A percentile compares a stretch with the other conserved stretches of the same genome.
Evolutionary conservation across 2,888 invertebrate genomes (phyloP).

Genomic region (Scrobipalpa atriplicella): DNA sequence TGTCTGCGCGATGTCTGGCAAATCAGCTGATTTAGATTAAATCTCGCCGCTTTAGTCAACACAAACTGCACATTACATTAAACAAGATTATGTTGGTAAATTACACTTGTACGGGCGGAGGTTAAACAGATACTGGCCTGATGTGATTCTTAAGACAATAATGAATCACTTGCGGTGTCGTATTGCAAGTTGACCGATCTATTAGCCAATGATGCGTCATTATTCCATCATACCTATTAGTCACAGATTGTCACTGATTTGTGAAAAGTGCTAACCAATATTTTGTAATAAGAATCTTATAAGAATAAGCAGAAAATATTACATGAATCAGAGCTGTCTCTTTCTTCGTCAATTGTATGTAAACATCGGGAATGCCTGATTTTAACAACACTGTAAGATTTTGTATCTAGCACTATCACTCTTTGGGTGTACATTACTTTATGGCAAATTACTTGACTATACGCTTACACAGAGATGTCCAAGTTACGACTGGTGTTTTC

Average conservation of each 20-base stretch:
- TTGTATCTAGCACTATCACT: conserved; percentile 61
- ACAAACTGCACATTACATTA: background rate
- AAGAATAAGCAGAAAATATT: background rate
- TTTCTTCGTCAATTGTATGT: conserved; percentile 69
- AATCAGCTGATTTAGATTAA: conserved; percentile 45
- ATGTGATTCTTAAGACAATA: conserved; percentile 12
- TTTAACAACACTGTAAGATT: conserved; percentile 66
- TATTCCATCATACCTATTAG: conserved; percentile 52
- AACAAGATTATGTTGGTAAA: background rate
- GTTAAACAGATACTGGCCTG: conserved; percentile 15
- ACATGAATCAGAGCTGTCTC: conserved; percentile 50
- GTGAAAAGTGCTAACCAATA: conserved; percentile 25
- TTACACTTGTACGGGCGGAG: conserved; percentile 20
- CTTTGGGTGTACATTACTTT: conserved; percentile 61
- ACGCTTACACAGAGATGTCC: conserved; percentile 40
- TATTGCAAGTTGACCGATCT: conserved; percentile 67
- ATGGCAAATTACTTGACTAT: conserved; percentile 24
- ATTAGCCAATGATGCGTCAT: conserved; percentile 66
- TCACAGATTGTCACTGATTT: conserved; percentile 43
- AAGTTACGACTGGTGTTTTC: conserved; percentile 44
- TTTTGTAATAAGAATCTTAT: background rate
- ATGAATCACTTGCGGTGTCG: conserved; percentile 65
- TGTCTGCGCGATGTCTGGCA: conserved; percentile 48
- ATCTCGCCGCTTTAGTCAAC: conserved; percentile 6
- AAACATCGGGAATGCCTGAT: conserved; percentile 68